Evolutionary conservation across 2,113 vertebrate species (phyloP).

Genomic region (Archilochus colubris): DNA sequence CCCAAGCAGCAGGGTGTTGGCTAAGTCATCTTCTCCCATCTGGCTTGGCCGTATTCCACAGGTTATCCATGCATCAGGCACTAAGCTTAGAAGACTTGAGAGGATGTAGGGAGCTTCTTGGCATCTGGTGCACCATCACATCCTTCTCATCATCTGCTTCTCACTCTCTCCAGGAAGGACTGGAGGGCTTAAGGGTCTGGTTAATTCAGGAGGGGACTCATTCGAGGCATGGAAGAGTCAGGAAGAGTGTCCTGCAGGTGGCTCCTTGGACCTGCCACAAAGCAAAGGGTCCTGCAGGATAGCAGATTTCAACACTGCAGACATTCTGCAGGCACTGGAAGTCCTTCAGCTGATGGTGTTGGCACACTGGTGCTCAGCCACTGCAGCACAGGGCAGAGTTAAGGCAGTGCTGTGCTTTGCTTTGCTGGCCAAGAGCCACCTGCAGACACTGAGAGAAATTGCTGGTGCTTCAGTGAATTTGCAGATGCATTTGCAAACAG

Average conservation of each 20-base stretch:
- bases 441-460: not conserved
- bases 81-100: not conserved
- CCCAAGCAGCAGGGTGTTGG: not conserved
- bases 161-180: not conserved
- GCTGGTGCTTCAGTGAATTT: not conserved
- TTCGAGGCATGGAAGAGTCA: not conserved
- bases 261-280: not conserved
- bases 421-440: not conserved
- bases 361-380: not conserved
- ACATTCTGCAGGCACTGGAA: not conserved
- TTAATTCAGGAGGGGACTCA: not conserved
- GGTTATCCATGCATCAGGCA: not conserved
- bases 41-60: not conserved
- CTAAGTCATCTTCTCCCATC: not conserved
- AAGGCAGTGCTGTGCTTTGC: not conserved
- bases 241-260: not conserved
- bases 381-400: not conserved
- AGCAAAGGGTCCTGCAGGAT: not conserved
- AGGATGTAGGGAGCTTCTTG: not conserved
- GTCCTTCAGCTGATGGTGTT: not conserved
- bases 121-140: not conserved
- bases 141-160: not conserved
- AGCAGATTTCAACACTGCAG: not conserved
- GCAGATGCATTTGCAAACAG: not conserved
- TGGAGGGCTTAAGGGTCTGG: not conserved